Conservation (phyloP, 2,888 invertebrate genomes). For the Tipula confusa region DNA sequence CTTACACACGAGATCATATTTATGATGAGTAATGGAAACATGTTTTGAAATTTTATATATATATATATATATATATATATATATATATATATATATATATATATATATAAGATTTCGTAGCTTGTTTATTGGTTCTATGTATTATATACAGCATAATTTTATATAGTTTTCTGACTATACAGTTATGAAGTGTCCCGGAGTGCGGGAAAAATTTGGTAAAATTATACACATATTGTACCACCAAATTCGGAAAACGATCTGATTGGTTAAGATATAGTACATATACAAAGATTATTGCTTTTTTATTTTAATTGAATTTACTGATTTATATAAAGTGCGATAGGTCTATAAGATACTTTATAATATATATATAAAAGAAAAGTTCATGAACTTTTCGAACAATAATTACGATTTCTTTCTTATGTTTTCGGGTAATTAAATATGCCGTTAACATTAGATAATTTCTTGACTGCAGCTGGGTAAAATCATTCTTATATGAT, state of each 20-base stretch:
- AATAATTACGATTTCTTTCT: neutral
- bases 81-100: neutral
- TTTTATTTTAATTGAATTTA: neutral
- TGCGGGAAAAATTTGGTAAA: neutral
- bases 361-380: neutral
- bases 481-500: no score
- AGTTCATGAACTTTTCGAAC: neutral
- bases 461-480: neutral
- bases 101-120: no score
- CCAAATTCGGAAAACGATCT: neutral
- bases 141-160: neutral
- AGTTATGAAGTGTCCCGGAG: conserved; percentile 6
- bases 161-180: neutral
- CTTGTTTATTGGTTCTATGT: neutral
- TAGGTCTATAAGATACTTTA: no score
- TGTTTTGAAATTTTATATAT: neutral
- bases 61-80: neutral
- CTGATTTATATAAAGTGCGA: neutral
- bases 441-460: neutral
- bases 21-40: conserved; percentile 12
- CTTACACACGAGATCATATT: neutral
- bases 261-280: neutral
- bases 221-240: neutral
- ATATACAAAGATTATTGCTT: neutral
- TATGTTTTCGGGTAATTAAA: neutral